phyloP scores from a whole-genome alignment of 2,797 vertebrate genomes.

The Rachycentron canadum region DNA sequence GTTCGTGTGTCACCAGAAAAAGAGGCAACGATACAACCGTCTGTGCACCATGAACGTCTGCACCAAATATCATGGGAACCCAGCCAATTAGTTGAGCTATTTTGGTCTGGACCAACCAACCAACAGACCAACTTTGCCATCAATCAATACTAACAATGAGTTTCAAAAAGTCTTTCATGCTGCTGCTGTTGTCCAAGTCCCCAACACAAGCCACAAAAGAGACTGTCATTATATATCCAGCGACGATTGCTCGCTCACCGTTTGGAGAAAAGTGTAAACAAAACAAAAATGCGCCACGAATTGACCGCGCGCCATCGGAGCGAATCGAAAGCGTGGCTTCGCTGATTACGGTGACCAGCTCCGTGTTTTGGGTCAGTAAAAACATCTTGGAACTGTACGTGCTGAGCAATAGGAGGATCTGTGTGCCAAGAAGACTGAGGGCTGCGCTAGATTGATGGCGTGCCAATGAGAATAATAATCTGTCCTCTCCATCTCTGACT shows the following conservation, averaged over 20 bases:
- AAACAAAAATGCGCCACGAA: conserved; percentile 7
- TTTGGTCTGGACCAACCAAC: neutral
- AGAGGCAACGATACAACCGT: too few species aligned
- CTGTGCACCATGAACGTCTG: too few species aligned
- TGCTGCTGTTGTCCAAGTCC: conserved; percentile 6
- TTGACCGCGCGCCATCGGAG: conserved; percentile 12
- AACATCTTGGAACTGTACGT: conserved; percentile 42
- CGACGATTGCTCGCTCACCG: conserved; percentile 21
- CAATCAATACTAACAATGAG: neutral
- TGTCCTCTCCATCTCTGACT: conserved; percentile 50
- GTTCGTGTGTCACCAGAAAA: too few species aligned
- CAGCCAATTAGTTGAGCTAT: neutral
- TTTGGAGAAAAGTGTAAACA: conserved; percentile 30
- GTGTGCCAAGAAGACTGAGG: conserved; percentile 35
- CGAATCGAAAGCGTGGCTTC: conserved; percentile 37
- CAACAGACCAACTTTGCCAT: neutral
- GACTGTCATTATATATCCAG: conserved; percentile 39
- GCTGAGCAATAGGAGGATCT: conserved; percentile 42
- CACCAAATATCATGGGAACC: too few species aligned
- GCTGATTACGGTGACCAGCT: conserved; percentile 22
- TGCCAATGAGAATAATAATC: conserved; percentile 56
- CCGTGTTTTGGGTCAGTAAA: conserved; percentile 52
- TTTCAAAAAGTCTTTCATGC: neutral
- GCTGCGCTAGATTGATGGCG: conserved; percentile 47
- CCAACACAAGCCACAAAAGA: conserved; percentile 8